phyloP scores from a whole-genome alignment of 2,888 invertebrate species.

The Drosophila mimetica region DNA sequence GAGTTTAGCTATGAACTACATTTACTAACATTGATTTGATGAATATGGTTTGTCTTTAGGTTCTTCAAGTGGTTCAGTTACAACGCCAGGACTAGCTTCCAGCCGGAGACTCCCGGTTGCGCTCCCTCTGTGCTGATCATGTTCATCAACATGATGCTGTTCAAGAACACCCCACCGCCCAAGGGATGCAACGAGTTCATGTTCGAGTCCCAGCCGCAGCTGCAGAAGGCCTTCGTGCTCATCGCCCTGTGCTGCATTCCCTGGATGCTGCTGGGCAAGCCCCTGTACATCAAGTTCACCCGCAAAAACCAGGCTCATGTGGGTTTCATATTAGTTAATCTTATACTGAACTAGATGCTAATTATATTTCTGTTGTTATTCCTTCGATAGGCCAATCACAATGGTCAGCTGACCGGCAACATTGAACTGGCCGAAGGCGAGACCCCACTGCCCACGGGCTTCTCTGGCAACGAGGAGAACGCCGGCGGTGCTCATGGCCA shows the following conservation, averaged over 20 bases:
- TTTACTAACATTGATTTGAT: not conserved
- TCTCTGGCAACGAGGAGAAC: slow-evolving; percentile 50
- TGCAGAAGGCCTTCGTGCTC: slow-evolving; percentile 93
- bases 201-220: slow-evolving; percentile 88
- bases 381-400: slow-evolving; percentile 73
- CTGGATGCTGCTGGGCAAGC: slow-evolving; percentile 97
- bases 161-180: slow-evolving; percentile 85
- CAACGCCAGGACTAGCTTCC: slow-evolving; percentile 84
- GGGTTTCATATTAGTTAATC: too few species aligned
- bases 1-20: slow-evolving; percentile 10
- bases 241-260: slow-evolving; percentile 94
- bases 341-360: slow-evolving; percentile 61
- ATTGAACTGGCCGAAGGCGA: slow-evolving; percentile 87
- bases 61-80: slow-evolving; percentile 95
- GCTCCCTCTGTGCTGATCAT: slow-evolving; percentile 91
- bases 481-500: slow-evolving; percentile 80
- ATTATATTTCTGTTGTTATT: not conserved
- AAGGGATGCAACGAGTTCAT: slow-evolving; percentile 87
- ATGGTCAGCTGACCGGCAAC: slow-evolving; percentile 89
- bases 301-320: slow-evolving; percentile 77
- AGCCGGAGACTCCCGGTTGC: slow-evolving; percentile 85
- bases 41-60: slow-evolving; percentile 24
- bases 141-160: slow-evolving; percentile 92
- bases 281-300: slow-evolving; percentile 88
- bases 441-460: slow-evolving; percentile 68